A percentile compares a stretch with the other conserved stretches of the same genome.
These are phyloP conservation scores for Porites australiensis DNA, from an alignment of 64 coral and sea anemone genomes.

Conservation along the genomic window DNA sequence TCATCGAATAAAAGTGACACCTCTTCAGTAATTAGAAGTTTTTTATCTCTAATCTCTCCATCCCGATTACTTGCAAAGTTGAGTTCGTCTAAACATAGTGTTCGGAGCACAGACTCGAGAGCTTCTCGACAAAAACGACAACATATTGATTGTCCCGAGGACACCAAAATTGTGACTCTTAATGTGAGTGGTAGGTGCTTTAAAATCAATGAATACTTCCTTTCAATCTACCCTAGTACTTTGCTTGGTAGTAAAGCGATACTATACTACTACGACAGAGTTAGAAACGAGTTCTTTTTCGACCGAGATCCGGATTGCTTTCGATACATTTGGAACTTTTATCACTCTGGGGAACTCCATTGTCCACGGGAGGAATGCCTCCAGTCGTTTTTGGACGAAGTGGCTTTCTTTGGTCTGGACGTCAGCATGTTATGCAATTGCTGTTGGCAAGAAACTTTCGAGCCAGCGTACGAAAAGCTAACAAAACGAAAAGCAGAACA, in stretches of 20 bases:
- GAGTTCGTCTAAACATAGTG: neutral
- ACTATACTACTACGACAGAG: conserved; percentile 39
- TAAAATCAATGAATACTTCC: conserved; percentile 62
- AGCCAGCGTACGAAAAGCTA: conserved; percentile 37
- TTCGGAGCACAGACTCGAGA: neutral
- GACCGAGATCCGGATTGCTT: conserved; percentile 79
- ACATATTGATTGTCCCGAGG: conserved; percentile 64
- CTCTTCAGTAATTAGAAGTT: conserved; percentile 7
- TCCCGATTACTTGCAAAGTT: conserved; percentile 37
- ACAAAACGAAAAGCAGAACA: conserved; percentile 25
- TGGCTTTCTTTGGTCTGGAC: conserved; percentile 70
- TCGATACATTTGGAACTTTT: conserved; percentile 80
- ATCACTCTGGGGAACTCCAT: conserved; percentile 71
- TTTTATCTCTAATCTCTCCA: conserved; percentile 54
- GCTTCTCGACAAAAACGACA: conserved; percentile 19
- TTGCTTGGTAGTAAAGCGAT: conserved; percentile 49
- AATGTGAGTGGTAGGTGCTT: conserved; percentile 72
- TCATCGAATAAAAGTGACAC: conserved; percentile 15
- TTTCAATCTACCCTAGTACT: conserved; percentile 49
- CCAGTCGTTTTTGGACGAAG: conserved; percentile 60
- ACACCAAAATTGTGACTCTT: conserved; percentile 32
- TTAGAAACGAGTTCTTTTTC: conserved; percentile 71
- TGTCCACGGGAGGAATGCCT: conserved; percentile 68
- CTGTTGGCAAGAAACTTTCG: conserved; percentile 61
- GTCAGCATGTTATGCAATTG: conserved; percentile 56